Conservation (phyloP, 2,797 vertebrate species). For the Sebastes wilsoni region DNA sequence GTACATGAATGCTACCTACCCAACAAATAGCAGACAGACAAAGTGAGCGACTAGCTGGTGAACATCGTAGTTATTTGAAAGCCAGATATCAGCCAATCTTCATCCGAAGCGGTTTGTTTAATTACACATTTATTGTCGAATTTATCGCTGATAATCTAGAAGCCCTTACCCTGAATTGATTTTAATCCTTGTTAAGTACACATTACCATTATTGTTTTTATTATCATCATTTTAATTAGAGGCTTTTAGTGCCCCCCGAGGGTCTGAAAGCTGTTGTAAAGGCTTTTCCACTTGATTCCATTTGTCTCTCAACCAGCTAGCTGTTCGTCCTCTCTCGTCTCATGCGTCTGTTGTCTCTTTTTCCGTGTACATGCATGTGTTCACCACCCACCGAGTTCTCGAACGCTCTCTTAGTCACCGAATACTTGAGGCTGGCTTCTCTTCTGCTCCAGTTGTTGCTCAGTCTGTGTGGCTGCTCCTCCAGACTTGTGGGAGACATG, state of each 20-base stretch:
- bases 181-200: background rate
- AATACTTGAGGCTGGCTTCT: slow-evolving; percentile 51
- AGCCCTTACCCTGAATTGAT: background rate
- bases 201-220: background rate
- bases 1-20: no score
- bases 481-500: slow-evolving; percentile 46
- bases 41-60: background rate
- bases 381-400: slow-evolving; percentile 48
- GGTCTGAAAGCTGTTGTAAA: background rate
- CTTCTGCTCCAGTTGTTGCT: slow-evolving; percentile 75
- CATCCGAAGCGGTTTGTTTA: background rate
- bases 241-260: background rate
- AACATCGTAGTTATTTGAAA: background rate
- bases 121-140: background rate
- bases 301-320: slow-evolving; percentile 5
- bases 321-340: slow-evolving; percentile 1
- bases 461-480: slow-evolving; percentile 42
- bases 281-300: slow-evolving; percentile 6
- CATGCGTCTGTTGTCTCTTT: slow-evolving; percentile 4
- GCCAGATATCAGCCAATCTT: background rate
- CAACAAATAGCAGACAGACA: no score
- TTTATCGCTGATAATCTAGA: background rate
- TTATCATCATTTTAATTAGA: background rate
- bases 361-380: slow-evolving; percentile 1
- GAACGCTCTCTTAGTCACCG: slow-evolving; percentile 58